Evolutionary conservation across 2,113 vertebrate species (phyloP).

Genomic region (Lepus europaeus): DNA sequence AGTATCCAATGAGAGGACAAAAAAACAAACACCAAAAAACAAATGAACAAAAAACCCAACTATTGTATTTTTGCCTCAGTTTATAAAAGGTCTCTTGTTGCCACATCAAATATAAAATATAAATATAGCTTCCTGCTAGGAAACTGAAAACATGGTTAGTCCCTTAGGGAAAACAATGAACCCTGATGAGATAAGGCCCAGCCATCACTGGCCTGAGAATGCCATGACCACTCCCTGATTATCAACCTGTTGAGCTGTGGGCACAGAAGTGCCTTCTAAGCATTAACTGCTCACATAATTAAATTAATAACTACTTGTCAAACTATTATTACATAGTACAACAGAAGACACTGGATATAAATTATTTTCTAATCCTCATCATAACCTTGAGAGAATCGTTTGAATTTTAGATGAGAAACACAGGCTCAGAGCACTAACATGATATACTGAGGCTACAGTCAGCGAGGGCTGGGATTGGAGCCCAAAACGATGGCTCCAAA

Average conservation of each 20-base stretch:
- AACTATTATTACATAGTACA: background rate
- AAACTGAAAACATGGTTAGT: slow-evolving; percentile 36
- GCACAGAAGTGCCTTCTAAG: background rate
- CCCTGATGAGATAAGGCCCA: background rate
- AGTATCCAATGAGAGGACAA: background rate
- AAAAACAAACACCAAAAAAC: background rate
- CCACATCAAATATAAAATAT: slow-evolving; percentile 29
- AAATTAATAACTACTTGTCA: background rate
- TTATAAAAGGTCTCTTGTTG: background rate
- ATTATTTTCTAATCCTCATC: slow-evolving; percentile 51
- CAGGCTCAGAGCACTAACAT: slow-evolving; percentile 3
- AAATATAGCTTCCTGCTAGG: background rate
- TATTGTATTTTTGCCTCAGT: background rate
- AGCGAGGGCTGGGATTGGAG: slow-evolving; percentile 1
- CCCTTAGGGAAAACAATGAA: background rate
- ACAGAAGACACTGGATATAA: background rate
- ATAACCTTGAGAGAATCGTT: background rate
- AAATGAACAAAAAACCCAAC: background rate
- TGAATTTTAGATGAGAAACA: slow-evolving; percentile 48
- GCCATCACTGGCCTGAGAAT: background rate
- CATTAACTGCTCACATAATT: background rate
- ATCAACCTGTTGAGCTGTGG: slow-evolving; percentile 15
- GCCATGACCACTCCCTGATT: background rate
- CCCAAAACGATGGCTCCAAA: background rate
- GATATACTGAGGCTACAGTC: background rate